Conservation (phyloP, 2,113 vertebrate genomes). For the Cairina moschata region DNA sequence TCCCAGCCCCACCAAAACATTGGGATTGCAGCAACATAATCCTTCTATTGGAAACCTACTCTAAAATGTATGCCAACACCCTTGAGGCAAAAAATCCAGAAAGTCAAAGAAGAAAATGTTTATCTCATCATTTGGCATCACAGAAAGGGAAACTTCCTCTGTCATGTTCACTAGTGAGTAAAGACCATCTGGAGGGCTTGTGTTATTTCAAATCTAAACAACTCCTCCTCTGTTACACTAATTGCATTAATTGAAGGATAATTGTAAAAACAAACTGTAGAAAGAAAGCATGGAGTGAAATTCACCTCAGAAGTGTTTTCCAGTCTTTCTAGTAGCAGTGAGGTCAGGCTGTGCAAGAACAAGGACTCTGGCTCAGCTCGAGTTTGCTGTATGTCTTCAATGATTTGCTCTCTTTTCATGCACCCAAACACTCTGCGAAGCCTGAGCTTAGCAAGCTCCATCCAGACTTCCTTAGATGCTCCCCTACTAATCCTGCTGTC, state of each 20-base stretch:
- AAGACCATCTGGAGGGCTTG: neutral
- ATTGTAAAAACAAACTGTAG: neutral
- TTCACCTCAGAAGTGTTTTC: neutral
- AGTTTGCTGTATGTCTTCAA: neutral
- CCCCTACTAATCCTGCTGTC: neutral
- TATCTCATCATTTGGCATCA: neutral
- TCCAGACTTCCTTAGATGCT: neutral
- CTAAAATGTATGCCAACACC: neutral
- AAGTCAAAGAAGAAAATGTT: neutral
- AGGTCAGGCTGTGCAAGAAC: fast-evolving
- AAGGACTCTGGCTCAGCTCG: neutral
- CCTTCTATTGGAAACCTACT: neutral
- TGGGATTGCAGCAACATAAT: neutral
- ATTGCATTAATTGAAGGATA: neutral
- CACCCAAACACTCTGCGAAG: neutral
- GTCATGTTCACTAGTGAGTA: neutral
- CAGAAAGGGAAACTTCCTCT: neutral
- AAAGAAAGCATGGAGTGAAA: neutral
- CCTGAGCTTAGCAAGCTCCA: neutral
- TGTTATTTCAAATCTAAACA: neutral
- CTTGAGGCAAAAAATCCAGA: neutral
- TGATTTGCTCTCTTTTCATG: neutral
- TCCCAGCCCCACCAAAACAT: neutral
- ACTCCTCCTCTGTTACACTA: neutral
- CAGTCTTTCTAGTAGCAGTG: neutral